A percentile compares a stretch with the other conserved stretches of the same genome.
phyloP scores from a whole-genome alignment of 2,797 vertebrate genomes.

The Mareca penelope region DNA sequence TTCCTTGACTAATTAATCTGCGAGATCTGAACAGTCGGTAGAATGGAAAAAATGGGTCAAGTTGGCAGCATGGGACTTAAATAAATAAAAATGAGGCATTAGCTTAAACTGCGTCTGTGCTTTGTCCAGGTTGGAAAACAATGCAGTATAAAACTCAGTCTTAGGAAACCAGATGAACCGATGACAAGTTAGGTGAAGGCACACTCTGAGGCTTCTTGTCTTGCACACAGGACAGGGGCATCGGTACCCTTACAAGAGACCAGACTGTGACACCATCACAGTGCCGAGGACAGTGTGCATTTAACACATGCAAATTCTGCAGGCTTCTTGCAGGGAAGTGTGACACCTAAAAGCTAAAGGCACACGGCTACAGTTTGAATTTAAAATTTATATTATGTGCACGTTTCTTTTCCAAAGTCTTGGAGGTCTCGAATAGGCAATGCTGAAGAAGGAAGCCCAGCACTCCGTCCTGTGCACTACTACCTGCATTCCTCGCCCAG shows the following conservation, averaged over 20 bases:
- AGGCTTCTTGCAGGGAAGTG: neutral
- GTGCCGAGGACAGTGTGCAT: neutral
- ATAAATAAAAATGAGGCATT: constrained; percentile 53
- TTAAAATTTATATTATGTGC: neutral
- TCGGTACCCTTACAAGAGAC: neutral
- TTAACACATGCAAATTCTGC: neutral
- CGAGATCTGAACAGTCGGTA: constrained; percentile 49
- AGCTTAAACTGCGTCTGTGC: neutral
- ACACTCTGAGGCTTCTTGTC: fast-evolving
- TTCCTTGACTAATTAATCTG: constrained; percentile 66
- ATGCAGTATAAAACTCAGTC: neutral
- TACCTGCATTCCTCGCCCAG: neutral
- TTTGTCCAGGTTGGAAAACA: constrained; percentile 30
- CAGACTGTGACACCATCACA: fast-evolving
- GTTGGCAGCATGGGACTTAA: constrained; percentile 46
- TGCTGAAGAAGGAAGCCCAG: neutral
- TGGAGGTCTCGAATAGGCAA: neutral
- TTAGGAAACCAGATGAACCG: neutral
- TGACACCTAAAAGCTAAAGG: neutral
- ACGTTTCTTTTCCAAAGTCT: neutral
- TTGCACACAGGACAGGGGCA: neutral
- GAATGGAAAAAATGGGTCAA: constrained; percentile 64
- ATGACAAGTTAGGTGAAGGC: neutral
- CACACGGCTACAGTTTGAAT: neutral
- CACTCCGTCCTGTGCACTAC: neutral